phyloP scores from a whole-genome alignment of 1,140 invertebrate species.

The Papilio machaon region DNA sequence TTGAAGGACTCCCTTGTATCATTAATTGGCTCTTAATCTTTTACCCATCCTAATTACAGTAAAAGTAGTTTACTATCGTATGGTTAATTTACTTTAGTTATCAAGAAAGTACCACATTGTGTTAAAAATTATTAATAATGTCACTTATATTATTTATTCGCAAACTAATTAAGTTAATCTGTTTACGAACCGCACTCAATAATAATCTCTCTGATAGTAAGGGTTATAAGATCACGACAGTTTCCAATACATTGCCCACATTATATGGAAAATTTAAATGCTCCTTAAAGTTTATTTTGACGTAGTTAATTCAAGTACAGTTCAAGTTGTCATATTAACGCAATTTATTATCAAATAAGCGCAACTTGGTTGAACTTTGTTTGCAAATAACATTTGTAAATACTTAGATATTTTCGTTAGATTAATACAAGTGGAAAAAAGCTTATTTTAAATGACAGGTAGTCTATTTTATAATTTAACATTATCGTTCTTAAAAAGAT shows the following conservation, averaged over 20 bases:
- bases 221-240: not conserved
- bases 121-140: not conserved
- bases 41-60: no score
- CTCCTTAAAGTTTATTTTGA: not conserved
- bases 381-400: not conserved
- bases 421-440: no score
- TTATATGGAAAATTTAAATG: not conserved
- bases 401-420: not conserved
- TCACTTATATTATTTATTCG: not conserved
- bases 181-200: not conserved
- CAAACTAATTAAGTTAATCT: constrained; percentile 2
- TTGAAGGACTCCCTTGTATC: no score
- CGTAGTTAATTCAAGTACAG: not conserved
- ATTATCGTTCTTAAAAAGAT: no score
- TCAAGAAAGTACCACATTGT: not conserved
- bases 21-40: no score
- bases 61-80: no score
- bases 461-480: no score
- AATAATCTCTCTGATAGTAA: not conserved
- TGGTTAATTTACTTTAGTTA: not conserved
- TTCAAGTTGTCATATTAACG: not conserved
- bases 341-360: not conserved
- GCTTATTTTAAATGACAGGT: no score
- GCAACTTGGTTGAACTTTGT: not conserved
- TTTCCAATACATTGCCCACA: not conserved